Conservation (phyloP, 2,888 invertebrate genomes). For the Hirtodrosophila confusa region DNA sequence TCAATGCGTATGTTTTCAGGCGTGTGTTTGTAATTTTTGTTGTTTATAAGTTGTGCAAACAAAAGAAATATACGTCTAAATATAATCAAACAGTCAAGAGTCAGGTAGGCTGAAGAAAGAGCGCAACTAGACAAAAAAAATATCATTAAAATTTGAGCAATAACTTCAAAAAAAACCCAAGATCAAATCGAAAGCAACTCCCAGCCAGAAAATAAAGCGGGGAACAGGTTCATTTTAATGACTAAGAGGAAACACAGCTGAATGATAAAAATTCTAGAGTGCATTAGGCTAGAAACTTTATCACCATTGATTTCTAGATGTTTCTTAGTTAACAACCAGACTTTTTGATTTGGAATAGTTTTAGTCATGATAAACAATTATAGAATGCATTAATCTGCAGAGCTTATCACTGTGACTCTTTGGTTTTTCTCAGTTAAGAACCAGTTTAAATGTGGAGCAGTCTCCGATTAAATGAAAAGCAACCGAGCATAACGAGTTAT, state of each 20-base stretch:
- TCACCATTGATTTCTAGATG: too few species aligned
- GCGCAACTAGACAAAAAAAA: constrained; percentile 8
- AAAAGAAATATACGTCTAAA: constrained; percentile 21
- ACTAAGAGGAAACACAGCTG: constrained; percentile 5
- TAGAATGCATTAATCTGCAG: neutral
- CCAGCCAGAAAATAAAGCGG: neutral
- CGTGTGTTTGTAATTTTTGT: constrained; percentile 24
- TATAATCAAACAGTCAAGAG: constrained; percentile 23
- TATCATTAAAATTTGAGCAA: constrained; percentile 12
- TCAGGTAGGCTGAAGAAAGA: neutral
- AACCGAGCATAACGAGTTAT: constrained; percentile 37
- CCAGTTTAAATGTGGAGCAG: constrained; percentile 30
- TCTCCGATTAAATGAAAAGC: constrained; percentile 30
- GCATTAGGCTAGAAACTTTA: neutral
- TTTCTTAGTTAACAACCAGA: too few species aligned
- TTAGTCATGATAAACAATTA: too few species aligned
- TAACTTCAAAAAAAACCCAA: neutral
- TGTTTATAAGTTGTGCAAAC: constrained; percentile 58
- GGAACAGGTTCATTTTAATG: constrained; percentile 18
- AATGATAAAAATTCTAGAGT: constrained; percentile 9
- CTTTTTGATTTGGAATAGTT: too few species aligned
- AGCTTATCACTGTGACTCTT: neutral
- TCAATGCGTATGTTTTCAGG: constrained; percentile 22
- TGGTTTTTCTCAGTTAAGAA: constrained; percentile 39
- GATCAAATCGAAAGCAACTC: neutral